Evolutionary conservation across 2,888 invertebrate species (phyloP).

Genomic region (Agonum fuliginosum): DNA sequence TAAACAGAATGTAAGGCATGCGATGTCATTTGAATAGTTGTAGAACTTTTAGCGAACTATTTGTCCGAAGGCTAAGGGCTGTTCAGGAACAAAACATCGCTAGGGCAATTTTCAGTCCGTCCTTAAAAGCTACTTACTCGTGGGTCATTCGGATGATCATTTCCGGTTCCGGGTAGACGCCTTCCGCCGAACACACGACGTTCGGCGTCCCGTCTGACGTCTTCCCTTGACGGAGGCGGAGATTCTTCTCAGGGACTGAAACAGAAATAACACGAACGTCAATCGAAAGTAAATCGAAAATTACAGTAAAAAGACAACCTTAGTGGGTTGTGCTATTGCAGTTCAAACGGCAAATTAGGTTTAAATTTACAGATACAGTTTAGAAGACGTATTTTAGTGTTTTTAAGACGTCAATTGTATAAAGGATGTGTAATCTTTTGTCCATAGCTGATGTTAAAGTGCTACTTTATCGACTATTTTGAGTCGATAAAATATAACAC

Average conservation of each 20-base stretch:
- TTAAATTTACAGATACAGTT: too few species aligned
- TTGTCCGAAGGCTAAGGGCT: not conserved
- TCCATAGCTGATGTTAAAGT: too few species aligned
- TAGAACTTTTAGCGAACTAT: not conserved
- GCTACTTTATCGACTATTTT: too few species aligned
- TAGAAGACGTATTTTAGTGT: too few species aligned
- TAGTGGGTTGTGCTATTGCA: too few species aligned
- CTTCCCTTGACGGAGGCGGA: slow-evolving; percentile 76
- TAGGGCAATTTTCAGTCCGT: not conserved
- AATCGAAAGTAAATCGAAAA: too few species aligned
- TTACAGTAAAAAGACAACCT: too few species aligned
- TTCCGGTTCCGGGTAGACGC: slow-evolving; percentile 77
- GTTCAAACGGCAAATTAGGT: too few species aligned
- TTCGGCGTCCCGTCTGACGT: slow-evolving; percentile 75
- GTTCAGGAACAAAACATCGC: not conserved
- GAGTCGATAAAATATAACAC: too few species aligned
- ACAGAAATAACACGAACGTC: slow-evolving; percentile 57
- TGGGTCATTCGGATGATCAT: slow-evolving; percentile 73
- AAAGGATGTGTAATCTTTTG: too few species aligned
- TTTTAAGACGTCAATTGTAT: too few species aligned
- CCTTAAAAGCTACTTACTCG: slow-evolving; percentile 65
- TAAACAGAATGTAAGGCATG: too few species aligned
- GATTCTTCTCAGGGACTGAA: slow-evolving; percentile 76
- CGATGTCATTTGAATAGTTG: slow-evolving; percentile 28
- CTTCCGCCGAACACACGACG: slow-evolving; percentile 76